These are phyloP conservation scores for Paradisaea rubra DNA, from an alignment of 2,113 vertebrate species.

Conservation along the genomic window DNA sequence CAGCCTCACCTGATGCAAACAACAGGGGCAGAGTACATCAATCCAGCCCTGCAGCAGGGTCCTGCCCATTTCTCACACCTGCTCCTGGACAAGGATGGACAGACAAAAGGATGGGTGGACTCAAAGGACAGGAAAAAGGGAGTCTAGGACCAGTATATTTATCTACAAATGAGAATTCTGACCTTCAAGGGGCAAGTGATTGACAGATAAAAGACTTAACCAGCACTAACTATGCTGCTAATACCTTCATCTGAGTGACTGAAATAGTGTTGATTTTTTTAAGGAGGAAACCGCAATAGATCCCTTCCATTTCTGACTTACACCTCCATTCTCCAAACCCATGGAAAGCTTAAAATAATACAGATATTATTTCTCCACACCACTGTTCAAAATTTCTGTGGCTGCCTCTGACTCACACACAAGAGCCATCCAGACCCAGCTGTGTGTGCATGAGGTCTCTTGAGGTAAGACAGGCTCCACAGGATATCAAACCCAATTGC, in stretches of 20 bases:
- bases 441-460: not conserved
- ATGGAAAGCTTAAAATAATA: not conserved
- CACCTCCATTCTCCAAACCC: not conserved
- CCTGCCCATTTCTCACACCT: rapidly evolving
- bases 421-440: not conserved
- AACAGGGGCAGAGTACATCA: not conserved
- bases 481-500: not conserved
- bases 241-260: not conserved
- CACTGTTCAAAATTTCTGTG: not conserved
- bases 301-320: not conserved
- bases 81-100: not conserved
- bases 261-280: not conserved
- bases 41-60: not conserved
- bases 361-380: not conserved
- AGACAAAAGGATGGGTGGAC: not conserved
- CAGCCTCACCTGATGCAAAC: not conserved
- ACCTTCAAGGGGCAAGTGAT: not conserved
- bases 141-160: not conserved
- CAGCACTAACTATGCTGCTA: not conserved
- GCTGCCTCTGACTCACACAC: not conserved
- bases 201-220: not conserved
- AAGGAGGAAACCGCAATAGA: not conserved
- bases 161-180: not conserved
- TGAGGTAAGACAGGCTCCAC: not conserved
- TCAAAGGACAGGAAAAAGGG: not conserved